Evolutionary conservation across 2,797 vertebrate genomes (phyloP).

Genomic region (Artibeus lituratus): DNA sequence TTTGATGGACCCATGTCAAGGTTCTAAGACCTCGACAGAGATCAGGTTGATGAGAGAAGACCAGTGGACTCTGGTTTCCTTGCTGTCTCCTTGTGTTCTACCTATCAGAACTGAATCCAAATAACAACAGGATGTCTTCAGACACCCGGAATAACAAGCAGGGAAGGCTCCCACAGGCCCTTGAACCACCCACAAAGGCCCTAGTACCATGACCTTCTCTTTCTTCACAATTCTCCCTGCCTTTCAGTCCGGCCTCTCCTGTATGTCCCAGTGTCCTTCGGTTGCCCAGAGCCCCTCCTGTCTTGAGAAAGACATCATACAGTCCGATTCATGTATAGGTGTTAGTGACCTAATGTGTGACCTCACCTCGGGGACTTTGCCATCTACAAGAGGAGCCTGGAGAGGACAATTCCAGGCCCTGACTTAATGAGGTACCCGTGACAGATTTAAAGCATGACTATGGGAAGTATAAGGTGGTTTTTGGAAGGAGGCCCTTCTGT

Average conservation of each 20-base stretch:
- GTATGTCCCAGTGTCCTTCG: not conserved
- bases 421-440: not conserved
- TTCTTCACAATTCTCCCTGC: not conserved
- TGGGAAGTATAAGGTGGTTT: not conserved
- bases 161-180: not conserved
- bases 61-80: not conserved
- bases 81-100: not conserved
- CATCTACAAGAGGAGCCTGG: not conserved
- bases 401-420: not conserved
- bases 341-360: not conserved
- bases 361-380: not conserved
- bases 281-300: not conserved
- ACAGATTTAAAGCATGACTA: not conserved
- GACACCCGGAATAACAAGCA: not conserved
- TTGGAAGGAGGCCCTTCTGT: not conserved
- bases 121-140: not conserved
- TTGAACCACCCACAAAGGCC: rapidly evolving
- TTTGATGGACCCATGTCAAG: not conserved
- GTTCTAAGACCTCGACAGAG: not conserved
- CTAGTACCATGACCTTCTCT: not conserved
- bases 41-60: not conserved
- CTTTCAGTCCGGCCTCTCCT: not conserved
- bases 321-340: not conserved
- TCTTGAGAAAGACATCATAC: not conserved
- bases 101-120: not conserved